Evolutionary conservation across 1,140 invertebrate species (phyloP), one percentile per base, ranked within the genome.

Genomic region (Psilanteris sp.): DNA sequence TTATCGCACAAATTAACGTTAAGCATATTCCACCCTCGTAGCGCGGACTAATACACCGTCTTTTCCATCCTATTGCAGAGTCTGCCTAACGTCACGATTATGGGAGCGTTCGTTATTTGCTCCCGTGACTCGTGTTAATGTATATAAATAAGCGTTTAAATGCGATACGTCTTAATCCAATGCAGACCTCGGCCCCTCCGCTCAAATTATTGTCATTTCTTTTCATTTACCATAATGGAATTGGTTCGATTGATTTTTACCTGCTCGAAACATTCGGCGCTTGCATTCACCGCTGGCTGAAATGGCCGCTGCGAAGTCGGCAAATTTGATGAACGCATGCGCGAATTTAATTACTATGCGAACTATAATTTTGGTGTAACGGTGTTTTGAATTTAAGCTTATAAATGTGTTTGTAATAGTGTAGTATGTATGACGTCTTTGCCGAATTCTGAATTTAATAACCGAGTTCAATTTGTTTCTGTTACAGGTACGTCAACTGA

Each of bases 1-100:
- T 86, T 87, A 87, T 86, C 83, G 82, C 72, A 80, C 79, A 85
- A 87, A 87, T 87, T 86, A 87, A 86, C 79, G 83, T 74, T 85
- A 85, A 86, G 83, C 81, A 84, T 83, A 86, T 86, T 86, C 83
- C 77, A 81, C 83, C 84, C 82, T 82, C 81, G 75, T 67, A 68
- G 77, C 73, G 41, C 34, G 57, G 73, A 66, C 59, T 66, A 59
- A 67, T 74, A 67, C 29, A 29, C 61, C 70, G 70, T 76, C 48
- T 27, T 74, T 77, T 67, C 48, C 46, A 37, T 66, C 48, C 55
- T 22, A 26, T 50, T 18, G 27, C 24, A 37, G 20, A 44, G 41
- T 10, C 68, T 74, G 76, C 31, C 39, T 73, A 74, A 43, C 36
- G 52, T 73, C 75, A 70, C 66, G 67, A 66, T 66, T 77, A 67